phyloP scores from a whole-genome alignment of 2,797 vertebrate species.

The Poeciliopsis paucimaculata region DNA sequence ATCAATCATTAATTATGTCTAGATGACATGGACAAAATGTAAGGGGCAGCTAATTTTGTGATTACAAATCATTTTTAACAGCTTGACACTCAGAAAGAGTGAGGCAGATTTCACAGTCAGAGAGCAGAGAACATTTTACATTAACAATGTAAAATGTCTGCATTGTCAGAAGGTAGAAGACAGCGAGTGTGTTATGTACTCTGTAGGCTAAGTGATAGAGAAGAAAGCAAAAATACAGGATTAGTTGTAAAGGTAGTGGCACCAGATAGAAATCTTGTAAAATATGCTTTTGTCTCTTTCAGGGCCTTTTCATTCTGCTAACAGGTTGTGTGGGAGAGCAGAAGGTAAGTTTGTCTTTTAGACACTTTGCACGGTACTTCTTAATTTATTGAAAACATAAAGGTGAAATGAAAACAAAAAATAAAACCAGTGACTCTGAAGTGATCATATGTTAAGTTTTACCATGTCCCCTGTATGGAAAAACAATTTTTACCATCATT shows the following conservation, averaged over 20 bases:
- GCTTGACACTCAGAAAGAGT: background rate
- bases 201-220: background rate
- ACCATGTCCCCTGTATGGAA: background rate
- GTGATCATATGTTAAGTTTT: background rate
- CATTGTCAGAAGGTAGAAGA: background rate
- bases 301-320: constrained; percentile 84
- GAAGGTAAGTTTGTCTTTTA: constrained; percentile 70
- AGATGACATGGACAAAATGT: background rate
- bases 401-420: background rate
- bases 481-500: background rate
- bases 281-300: constrained; percentile 28
- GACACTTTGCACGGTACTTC: background rate
- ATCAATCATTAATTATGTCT: background rate
- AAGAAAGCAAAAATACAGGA: background rate
- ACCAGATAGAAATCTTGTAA: background rate
- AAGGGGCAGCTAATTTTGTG: background rate
- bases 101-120: background rate
- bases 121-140: background rate
- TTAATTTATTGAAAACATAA: background rate
- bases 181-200: background rate
- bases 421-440: background rate
- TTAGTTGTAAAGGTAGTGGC: background rate
- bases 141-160: background rate
- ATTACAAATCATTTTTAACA: background rate
- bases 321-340: constrained; percentile 79